phyloP scores from a whole-genome alignment of 2,113 vertebrate species.

The Ophthalmolycus amberensis region DNA sequence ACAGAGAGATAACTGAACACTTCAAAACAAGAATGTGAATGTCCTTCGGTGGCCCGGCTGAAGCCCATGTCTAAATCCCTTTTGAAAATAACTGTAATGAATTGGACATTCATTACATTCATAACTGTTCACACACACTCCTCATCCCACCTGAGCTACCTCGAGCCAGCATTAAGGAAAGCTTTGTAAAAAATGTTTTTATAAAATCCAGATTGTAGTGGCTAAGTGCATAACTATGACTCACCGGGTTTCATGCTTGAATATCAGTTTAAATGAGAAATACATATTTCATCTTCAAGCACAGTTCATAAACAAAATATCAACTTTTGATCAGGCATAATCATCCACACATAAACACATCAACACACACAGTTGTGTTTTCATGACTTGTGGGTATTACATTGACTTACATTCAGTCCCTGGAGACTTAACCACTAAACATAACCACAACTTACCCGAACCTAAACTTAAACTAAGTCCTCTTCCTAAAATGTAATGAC shows the following conservation, averaged over 20 bases:
- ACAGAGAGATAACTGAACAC: constrained; percentile 3
- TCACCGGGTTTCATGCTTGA: background rate
- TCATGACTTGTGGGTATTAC: too few relatives aligned
- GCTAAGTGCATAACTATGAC: background rate
- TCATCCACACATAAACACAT: background rate
- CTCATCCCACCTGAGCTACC: background rate
- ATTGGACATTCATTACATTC: background rate
- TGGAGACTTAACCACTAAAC: too few relatives aligned
- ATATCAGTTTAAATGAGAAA: background rate
- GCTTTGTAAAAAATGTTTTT: background rate
- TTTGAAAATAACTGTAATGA: background rate
- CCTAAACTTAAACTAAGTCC: too few relatives aligned
- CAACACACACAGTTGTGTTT: too few relatives aligned
- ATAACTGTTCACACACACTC: background rate
- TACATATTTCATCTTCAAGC: background rate
- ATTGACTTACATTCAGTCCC: too few relatives aligned
- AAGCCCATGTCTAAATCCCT: background rate
- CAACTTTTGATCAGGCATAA: background rate
- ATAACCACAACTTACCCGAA: too few relatives aligned
- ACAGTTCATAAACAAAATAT: background rate
- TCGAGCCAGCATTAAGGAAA: background rate
- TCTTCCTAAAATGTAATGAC: too few relatives aligned
- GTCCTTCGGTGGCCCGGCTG: background rate
- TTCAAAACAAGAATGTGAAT: constrained; percentile 15
- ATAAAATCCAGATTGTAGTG: background rate